These are phyloP conservation scores for Corella eumyota DNA, from an alignment of 23 tunicate genomes.

Conservation along the genomic window DNA sequence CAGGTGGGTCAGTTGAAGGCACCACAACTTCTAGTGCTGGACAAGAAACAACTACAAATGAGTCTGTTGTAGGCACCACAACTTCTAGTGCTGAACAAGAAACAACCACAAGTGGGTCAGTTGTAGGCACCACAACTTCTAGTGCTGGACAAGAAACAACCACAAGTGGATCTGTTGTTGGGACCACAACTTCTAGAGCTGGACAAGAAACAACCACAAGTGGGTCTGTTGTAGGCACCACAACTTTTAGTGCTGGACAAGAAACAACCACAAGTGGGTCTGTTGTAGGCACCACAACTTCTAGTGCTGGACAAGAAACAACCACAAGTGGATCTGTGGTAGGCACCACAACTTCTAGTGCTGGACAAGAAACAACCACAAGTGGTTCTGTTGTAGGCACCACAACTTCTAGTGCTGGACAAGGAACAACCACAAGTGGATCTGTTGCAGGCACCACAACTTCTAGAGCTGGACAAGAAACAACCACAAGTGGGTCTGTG, in stretches of 20 bases:
- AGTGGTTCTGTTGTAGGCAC: conserved; percentile 1
- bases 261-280: conserved; percentile 24
- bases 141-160: conserved; percentile 1
- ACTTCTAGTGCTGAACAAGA: conserved; percentile 12
- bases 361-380: conserved; percentile 17
- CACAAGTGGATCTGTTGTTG: conserved; percentile 3
- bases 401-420: conserved; percentile 5
- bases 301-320: conserved; percentile 11
- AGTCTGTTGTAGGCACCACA: conserved; percentile 2
- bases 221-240: conserved; percentile 1
- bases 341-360: conserved; percentile 13
- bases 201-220: conserved; percentile 10
- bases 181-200: background rate
- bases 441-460: conserved; percentile 10
- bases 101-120: conserved; percentile 6
- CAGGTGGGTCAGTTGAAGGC: background rate
- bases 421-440: conserved; percentile 13
- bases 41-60: conserved; percentile 9
- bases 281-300: conserved; percentile 8
- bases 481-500: conserved; percentile 7
- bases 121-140: background rate
- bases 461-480: background rate
- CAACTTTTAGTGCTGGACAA: conserved; percentile 10
- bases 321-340: conserved; percentile 1
- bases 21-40: conserved; percentile 5